Evolutionary conservation across 2,797 vertebrate genomes (phyloP).

Genomic region (Anisognathus igniventris): DNA sequence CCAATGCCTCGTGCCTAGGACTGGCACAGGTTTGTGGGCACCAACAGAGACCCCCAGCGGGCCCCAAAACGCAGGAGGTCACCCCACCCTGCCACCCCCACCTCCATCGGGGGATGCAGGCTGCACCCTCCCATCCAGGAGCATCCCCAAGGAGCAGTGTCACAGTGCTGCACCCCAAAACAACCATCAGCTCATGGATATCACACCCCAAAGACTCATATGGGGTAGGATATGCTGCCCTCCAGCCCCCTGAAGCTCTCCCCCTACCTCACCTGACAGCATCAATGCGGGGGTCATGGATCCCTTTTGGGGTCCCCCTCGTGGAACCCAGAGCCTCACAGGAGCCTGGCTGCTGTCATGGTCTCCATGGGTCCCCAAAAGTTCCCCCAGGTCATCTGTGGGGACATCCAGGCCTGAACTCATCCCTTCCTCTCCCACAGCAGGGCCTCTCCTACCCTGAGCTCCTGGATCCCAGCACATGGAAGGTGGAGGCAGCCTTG

Average conservation of each 20-base stretch:
- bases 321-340: not conserved
- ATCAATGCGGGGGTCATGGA: fast-evolving
- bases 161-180: not conserved
- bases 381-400: not conserved
- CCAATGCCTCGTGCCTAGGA: not conserved
- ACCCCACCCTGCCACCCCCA: not conserved
- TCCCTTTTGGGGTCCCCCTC: not conserved
- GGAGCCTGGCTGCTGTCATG: not conserved
- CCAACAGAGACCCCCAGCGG: not conserved
- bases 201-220: not conserved
- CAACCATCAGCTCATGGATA: not conserved
- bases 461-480: not conserved
- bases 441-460: not conserved
- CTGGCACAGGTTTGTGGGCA: not conserved
- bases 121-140: not conserved
- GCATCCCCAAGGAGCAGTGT: too few relatives aligned
- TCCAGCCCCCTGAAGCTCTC: not conserved
- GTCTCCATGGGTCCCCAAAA: too few relatives aligned
- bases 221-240: not conserved
- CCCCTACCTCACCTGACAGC: not conserved
- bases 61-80: not conserved
- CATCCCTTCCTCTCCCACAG: not conserved
- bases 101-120: fast-evolving
- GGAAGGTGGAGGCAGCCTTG: not conserved
- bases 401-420: not conserved